phyloP scores from a whole-genome alignment of 2,888 invertebrate genomes.

The Drosophila flavopinicola region DNA sequence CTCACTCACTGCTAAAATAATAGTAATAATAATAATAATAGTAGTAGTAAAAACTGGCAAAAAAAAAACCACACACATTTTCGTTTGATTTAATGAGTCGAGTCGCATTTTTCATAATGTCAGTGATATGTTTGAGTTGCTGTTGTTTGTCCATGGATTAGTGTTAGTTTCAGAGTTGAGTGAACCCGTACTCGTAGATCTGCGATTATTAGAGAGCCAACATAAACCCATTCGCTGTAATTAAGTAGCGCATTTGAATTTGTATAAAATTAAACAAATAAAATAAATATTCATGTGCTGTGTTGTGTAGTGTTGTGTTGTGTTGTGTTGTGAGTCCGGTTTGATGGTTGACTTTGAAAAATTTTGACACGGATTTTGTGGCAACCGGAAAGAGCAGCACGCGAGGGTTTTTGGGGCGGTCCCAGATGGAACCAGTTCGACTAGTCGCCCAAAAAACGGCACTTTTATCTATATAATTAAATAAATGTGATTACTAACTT shows the following conservation, averaged over 20 bases:
- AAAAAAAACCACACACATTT: slow-evolving; percentile 20
- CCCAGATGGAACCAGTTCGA: slow-evolving; percentile 44
- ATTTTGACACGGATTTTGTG: slow-evolving; percentile 48
- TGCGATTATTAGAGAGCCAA: slow-evolving; percentile 23
- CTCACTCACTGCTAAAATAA: slow-evolving; percentile 41
- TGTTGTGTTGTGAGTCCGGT: slow-evolving; percentile 60
- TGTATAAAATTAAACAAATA: slow-evolving; percentile 31
- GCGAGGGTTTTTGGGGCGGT: slow-evolving; percentile 28
- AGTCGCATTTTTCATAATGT: slow-evolving; percentile 66
- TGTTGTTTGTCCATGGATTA: slow-evolving; percentile 45
- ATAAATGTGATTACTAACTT: neutral
- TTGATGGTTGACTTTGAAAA: slow-evolving; percentile 48
- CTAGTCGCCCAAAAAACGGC: slow-evolving; percentile 4
- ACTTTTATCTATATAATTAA: slow-evolving; percentile 9
- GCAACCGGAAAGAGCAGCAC: slow-evolving; percentile 64
- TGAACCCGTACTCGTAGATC: slow-evolving; percentile 47
- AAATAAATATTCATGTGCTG: slow-evolving; percentile 20
- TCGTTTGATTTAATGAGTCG: slow-evolving; percentile 68
- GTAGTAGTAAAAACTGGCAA: slow-evolving; percentile 22
- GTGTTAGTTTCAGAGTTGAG: slow-evolving; percentile 56
- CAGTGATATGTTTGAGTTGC: slow-evolving; percentile 35
- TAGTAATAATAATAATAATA: slow-evolving; percentile 15
- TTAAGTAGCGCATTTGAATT: slow-evolving; percentile 62
- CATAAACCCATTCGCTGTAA: slow-evolving; percentile 53
- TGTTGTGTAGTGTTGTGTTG: slow-evolving; percentile 41